phyloP scores from a whole-genome alignment of 1,140 invertebrate genomes.

The Drosophila nigromelanica region DNA sequence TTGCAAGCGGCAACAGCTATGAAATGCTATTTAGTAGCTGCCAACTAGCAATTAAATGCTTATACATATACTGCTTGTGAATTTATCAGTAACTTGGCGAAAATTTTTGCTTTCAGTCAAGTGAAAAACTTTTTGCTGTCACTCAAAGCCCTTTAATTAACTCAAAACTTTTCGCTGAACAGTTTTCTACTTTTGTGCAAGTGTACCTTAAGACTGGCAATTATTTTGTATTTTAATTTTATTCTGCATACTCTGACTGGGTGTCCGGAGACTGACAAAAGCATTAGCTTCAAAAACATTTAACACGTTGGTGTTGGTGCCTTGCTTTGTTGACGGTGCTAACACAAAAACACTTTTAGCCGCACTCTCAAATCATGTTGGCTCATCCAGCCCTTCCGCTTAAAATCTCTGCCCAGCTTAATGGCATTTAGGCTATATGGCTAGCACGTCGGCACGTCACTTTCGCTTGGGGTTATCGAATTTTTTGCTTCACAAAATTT shows the following conservation, averaged over 20 bases:
- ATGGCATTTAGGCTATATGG: constrained; percentile 31
- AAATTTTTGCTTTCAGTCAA: not conserved
- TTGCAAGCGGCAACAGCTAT: not conserved
- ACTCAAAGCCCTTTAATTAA: constrained; percentile 31
- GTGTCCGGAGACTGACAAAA: constrained; percentile 3
- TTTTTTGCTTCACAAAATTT: constrained; percentile 56
- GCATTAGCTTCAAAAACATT: not conserved
- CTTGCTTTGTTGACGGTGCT: not conserved
- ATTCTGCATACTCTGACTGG: not conserved
- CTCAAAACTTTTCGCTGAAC: constrained; percentile 26
- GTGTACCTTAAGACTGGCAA: constrained; percentile 16
- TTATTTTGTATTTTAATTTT: constrained; percentile 26
- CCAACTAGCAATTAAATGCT: constrained; percentile 34
- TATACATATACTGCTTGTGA: not conserved
- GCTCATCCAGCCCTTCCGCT: not conserved
- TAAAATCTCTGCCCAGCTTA: constrained; percentile 26
- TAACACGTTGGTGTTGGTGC: not conserved
- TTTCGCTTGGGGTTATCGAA: constrained; percentile 44
- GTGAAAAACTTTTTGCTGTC: constrained; percentile 11
- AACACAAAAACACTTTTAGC: constrained; percentile 23
- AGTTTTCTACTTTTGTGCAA: not conserved
- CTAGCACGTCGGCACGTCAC: not conserved
- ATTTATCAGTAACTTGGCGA: not conserved
- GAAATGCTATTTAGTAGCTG: constrained; percentile 17
- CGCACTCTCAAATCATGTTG: constrained; percentile 21